Base-by-base conservation (phyloP, 2,888 invertebrate species). In the Stenoptilia bipunctidactyla region DNA sequence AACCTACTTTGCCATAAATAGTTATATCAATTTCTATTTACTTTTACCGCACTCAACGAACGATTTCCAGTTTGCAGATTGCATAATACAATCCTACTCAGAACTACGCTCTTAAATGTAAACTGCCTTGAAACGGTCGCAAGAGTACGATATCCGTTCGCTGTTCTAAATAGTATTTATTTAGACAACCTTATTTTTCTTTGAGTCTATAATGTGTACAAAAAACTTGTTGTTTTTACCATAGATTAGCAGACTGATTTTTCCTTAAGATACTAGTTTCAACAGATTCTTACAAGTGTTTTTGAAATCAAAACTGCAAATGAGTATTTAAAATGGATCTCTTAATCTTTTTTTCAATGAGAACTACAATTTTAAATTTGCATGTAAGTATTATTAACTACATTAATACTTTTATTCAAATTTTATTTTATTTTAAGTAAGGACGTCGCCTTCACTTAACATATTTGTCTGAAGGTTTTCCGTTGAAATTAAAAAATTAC, bases 41-140 rank as follows among this genome's bases (percentile, higher is more conserved):
- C 71, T 70, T 70, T 73, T 74, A 70, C 71, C 61, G 55, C 53
- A 8, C 8, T 20, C 20, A 20, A 20, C 8, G 20, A 20, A 8
- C 20, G 3, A 20, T 8, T 20, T 20, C 20, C 8, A n/a, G 30
- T 30, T n/a, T 30, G n/a, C n/a, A 30, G n/a, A 10, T 79, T 79
- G 77, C 76, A 79, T 73, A 77, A 79, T n/a, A 30, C 30, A 10
- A 30, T 4, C n/a, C 30, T 4, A 30, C 30, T 30, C 30, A 12
- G n/a, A 30, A n/a, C 30, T 25, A 25, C 25, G 5, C 25, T 25
- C n/a, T n/a, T n/a, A 20, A 20, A 30, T 8, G 63, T 71, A 55
- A 72, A 77, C 72, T 56, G 71, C 80, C 80, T 82, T 80, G 80
- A 77, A 74, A 69, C 56, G 50, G 61, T 55, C 58, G 62, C 66